Base-by-base conservation (phyloP, 30 jellyfish, hydroid and myxozoan species). In the Turritopsis dohrnii region DNA sequence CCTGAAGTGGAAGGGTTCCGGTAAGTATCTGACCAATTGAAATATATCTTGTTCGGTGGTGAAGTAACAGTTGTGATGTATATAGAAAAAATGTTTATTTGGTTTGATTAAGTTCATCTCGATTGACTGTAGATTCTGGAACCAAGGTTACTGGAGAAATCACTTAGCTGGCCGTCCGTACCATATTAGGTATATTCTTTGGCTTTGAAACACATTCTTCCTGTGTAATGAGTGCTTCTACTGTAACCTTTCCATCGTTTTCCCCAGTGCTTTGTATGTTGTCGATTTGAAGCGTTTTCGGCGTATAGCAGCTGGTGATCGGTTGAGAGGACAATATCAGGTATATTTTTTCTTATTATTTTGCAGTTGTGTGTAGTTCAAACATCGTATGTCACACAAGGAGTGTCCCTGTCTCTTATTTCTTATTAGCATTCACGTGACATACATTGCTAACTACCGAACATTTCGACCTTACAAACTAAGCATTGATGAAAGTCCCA, bases 311-410 rank as follows among this genome's bases (percentile, higher is more conserved):
- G 99, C 99, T 16, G 99, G 99, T 8, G 99, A 94, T 77, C 69
- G 99, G 71, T 86, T 94, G 25, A 66, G 99, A 71, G 99, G 99
- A 8, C 99, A 94, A 72, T 94, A 94, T 65, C 99, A 94, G 96
- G 99, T 94, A 81, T 21, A 52, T 16, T n/a, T n/a, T n/a, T n/a
- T n/a, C n/a, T n/a, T n/a, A n/a, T n/a, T n/a, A n/a, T n/a, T n/a
- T n/a, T n/a, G n/a, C n/a, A n/a, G n/a, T n/a, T n/a, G n/a, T n/a
- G n/a, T n/a, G n/a, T n/a, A n/a, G n/a, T n/a, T n/a, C n/a, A n/a
- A n/a, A n/a, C n/a, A n/a, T n/a, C n/a, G n/a, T n/a, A n/a, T n/a
- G n/a, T n/a, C n/a, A n/a, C n/a, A n/a, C n/a, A n/a, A n/a, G n/a
- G n/a, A n/a, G n/a, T n/a, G n/a, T n/a, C n/a, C n/a, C n/a, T n/a